A percentile compares a stretch with the other conserved stretches of the same genome.
These are phyloP conservation scores for Bubalus kerabau DNA, from an alignment of 2,113 vertebrate genomes.

Conservation along the genomic window DNA sequence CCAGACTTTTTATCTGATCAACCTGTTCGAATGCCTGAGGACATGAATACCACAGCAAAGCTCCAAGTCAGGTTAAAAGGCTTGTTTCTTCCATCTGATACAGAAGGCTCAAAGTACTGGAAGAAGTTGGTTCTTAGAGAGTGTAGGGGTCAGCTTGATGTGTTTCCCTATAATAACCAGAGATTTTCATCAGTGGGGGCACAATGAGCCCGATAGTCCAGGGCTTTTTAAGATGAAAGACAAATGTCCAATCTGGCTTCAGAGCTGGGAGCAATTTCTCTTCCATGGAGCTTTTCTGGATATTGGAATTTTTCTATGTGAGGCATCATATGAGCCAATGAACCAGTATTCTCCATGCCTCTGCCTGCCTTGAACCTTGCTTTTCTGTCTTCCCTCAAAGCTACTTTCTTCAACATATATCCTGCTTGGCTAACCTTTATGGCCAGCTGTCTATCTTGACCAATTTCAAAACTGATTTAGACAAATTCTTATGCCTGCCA, in stretches of 20 bases:
- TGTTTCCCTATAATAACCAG: background rate
- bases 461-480: background rate
- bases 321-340: background rate
- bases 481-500: background rate
- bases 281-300: background rate
- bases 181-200: background rate
- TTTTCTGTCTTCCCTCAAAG: background rate
- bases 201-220: no score
- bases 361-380: background rate
- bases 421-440: background rate
- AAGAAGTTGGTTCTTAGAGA: background rate
- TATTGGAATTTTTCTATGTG: background rate
- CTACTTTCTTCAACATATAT: background rate
- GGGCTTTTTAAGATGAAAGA: background rate
- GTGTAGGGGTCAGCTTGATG: fast-evolving
- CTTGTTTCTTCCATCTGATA: background rate
- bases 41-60: background rate
- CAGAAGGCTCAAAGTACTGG: background rate
- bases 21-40: background rate
- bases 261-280: background rate
- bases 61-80: background rate
- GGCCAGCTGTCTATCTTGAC: background rate
- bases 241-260: background rate
- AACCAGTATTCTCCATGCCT: background rate
- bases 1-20: background rate